Conservation (phyloP, 2,113 vertebrate genomes). For the Oryzias woworae region DNA sequence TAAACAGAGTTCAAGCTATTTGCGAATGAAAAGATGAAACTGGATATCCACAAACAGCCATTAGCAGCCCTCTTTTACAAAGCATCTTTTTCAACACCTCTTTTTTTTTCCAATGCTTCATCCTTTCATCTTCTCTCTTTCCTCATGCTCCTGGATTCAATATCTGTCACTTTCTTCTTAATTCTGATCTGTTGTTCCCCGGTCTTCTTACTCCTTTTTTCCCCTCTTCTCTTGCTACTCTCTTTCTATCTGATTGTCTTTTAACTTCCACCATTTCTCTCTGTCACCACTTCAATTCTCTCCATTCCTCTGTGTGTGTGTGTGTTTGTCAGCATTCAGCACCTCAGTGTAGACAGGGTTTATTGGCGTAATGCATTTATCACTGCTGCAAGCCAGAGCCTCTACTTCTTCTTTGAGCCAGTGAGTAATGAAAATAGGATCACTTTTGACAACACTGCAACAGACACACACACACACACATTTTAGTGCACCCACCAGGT, state of each 20-base stretch:
- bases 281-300: constrained; percentile 39
- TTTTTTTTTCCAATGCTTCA: constrained; percentile 29
- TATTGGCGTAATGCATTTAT: constrained; percentile 79
- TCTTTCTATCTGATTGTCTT: constrained; percentile 68
- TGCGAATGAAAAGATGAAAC: too few relatives aligned
- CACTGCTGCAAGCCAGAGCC: constrained; percentile 70
- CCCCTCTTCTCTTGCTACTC: constrained; percentile 71
- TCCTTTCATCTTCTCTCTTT: constrained; percentile 35
- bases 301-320: constrained; percentile 20
- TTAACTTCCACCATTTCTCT: constrained; percentile 60
- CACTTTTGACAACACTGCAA: constrained; percentile 76
- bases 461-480: constrained; percentile 31
- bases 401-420: constrained; percentile 75
- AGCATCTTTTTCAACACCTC: constrained; percentile 48
- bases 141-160: constrained; percentile 37
- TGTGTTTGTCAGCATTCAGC: constrained; percentile 67
- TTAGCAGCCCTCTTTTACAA: constrained; percentile 57
- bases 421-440: constrained; percentile 82
- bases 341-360: constrained; percentile 70
- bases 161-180: constrained; percentile 62
- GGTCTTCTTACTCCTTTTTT: constrained; percentile 55
- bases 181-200: constrained; percentile 45
- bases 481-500: constrained; percentile 14
- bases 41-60: constrained; percentile 49
- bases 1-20: too few relatives aligned